Conservation (phyloP, 1,140 invertebrate species). For the Piezodorus guildinii region DNA sequence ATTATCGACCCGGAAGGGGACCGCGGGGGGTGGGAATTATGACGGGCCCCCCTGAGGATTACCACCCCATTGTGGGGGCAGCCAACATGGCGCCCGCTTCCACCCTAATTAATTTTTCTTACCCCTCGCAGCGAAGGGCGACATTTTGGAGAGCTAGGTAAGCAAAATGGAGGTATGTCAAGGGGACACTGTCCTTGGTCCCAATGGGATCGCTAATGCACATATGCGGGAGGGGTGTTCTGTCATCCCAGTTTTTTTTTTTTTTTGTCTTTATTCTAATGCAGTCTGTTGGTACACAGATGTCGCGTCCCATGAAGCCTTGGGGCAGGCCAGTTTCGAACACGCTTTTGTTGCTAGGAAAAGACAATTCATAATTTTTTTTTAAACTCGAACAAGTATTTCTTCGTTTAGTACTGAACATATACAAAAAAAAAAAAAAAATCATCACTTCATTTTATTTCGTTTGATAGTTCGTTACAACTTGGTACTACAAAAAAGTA, state of each 20-base stretch:
- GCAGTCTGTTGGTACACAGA: neutral
- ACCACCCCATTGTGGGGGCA: constrained; percentile 6
- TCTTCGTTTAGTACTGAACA: too few relatives aligned
- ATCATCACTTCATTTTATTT: too few relatives aligned
- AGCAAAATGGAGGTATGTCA: constrained; percentile 5
- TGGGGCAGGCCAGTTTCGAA: too few relatives aligned
- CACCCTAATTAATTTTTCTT: constrained; percentile 16
- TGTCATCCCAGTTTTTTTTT: neutral
- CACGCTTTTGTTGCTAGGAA: too few relatives aligned
- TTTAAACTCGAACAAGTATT: too few relatives aligned
- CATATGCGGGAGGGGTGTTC: neutral
- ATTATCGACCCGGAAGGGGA: neutral
- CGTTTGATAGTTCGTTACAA: too few relatives aligned
- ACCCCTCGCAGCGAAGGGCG: constrained; percentile 3
- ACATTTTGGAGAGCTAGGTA: constrained; percentile 11
- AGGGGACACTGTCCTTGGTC: neutral
- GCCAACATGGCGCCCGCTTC: constrained; percentile 11
- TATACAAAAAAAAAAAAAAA: too few relatives aligned
- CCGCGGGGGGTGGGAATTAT: too few relatives aligned
- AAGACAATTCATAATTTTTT: too few relatives aligned
- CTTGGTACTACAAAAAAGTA: too few relatives aligned
- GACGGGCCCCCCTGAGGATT: neutral
- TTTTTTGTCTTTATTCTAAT: too few relatives aligned
- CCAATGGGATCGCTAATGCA: neutral
- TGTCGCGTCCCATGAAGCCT: too few relatives aligned